Evolutionary conservation across 1,140 invertebrate species (phyloP), one percentile per base, ranked within the genome.

Genomic region (Drosophila carrolli): DNA sequence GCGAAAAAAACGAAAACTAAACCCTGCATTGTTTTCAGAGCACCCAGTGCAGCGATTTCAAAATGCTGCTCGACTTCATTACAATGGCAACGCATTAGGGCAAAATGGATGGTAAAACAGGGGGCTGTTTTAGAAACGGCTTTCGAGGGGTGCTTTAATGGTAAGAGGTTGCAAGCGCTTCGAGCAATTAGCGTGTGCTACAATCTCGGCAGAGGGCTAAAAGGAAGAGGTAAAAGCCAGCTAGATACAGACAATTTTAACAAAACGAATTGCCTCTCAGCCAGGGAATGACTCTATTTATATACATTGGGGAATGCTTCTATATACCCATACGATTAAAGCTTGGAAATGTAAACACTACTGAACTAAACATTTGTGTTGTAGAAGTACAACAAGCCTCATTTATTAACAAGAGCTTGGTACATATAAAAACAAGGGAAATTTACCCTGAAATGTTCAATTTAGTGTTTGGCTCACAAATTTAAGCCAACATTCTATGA

Each of bases 131-230:
- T 41, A 43, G 51, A 10, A 5, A 19, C 10, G 50, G 14, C 1
- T 10, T 9, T 27, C 0, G 37, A 11, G 29, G 38, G 44, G 51
- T 11, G 10, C 16, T 32, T 37, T 66, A 68, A 68, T 66, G 61
- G 65, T 41, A 72, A 71, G 53, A 48, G 66, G 57, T 55, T 44
- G 59, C 57, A 70, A 78, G 77, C 73, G 61, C 70, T 86, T 83
- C 75, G 32, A 83, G 83, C 84, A 86, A 86, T 86, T 86, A 86
- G 83, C 84, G 83, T 88, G 79, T 77, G 83, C 84, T 76, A 70
- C 75, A 88, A 86, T 88, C 83, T 88, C 83, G 56, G 60, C 75
- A 73, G 68, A 76, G 72, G 79, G 66, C 71, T 76, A 79, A 83
- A 77, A 74, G 71, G 75, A 73, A 75, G 62, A 76, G 78, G 63